Conservation (phyloP, 1,140 invertebrate genomes). For the Leptinotarsa lineolata region DNA sequence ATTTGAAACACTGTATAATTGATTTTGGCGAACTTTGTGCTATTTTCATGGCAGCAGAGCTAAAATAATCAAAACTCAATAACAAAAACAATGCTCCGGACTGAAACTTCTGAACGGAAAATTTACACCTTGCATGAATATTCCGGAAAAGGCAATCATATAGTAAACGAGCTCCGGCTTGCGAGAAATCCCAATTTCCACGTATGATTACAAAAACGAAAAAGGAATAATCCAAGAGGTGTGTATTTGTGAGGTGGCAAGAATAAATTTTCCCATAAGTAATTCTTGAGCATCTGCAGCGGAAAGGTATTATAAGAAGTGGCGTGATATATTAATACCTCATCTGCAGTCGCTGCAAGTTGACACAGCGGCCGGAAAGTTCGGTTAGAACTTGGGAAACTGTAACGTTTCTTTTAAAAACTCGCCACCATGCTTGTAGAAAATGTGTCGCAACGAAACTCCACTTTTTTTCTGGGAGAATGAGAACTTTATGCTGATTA, state of each 20-base stretch:
- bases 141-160: too few relatives aligned
- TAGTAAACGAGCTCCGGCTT: too few relatives aligned
- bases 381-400: conserved; percentile 2
- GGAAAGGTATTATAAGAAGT: not conserved
- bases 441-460: not conserved
- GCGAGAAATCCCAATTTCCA: not conserved
- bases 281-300: not conserved
- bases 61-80: too few relatives aligned
- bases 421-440: not conserved
- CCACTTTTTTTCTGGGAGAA: not conserved
- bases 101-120: too few relatives aligned
- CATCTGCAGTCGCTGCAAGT: conserved; percentile 3
- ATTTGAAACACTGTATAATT: too few relatives aligned
- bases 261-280: not conserved
- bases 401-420: not conserved
- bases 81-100: too few relatives aligned
- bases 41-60: too few relatives aligned
- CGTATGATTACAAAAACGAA: not conserved
- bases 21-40: too few relatives aligned
- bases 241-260: not conserved
- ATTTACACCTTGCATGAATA: too few relatives aligned
- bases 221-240: not conserved
- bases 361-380: not conserved
- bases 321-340: not conserved
- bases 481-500: conserved; percentile 7